Percentiles rank a stretch among this genome's conserved stretches.
These are phyloP conservation scores for Channa maculata DNA, from an alignment of 2,113 vertebrate species.

Conservation along the genomic window DNA sequence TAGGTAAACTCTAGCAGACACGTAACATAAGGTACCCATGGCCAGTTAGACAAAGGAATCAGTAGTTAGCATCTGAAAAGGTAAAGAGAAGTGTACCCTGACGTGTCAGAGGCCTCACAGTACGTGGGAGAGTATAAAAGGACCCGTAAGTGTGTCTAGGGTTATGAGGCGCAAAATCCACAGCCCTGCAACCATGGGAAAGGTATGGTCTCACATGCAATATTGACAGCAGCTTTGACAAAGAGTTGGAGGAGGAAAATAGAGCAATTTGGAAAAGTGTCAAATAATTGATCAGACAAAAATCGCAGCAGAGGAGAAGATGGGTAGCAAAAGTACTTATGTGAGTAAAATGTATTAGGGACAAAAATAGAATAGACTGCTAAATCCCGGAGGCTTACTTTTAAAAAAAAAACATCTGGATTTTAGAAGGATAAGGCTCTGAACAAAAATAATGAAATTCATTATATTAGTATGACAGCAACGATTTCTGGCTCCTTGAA, in stretches of 20 bases:
- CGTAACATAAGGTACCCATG: constrained; percentile 64
- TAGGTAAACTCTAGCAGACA: constrained; percentile 82
- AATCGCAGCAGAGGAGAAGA: neutral
- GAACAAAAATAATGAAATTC: too few relatives aligned
- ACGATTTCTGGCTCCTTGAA: neutral
- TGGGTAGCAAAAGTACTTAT: neutral
- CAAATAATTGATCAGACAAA: neutral
- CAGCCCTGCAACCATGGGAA: constrained; percentile 80
- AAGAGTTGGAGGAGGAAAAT: constrained; percentile 13
- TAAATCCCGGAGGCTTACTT: too few relatives aligned
- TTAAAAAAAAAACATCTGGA: too few relatives aligned
- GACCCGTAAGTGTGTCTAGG: constrained; percentile 24
- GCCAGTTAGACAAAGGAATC: constrained; percentile 68
- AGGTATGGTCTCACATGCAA: constrained; percentile 71
- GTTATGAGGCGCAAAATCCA: constrained; percentile 55
- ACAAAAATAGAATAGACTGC: neutral
- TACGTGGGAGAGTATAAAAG: constrained; percentile 78
- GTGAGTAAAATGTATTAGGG: neutral
- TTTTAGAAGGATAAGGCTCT: too few relatives aligned
- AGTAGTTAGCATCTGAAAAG: constrained; percentile 67
- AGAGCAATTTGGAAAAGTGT: constrained; percentile 2
- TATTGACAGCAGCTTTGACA: neutral
- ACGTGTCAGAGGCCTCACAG: constrained; percentile 65
- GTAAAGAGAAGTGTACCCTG: constrained; percentile 75
- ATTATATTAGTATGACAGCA: constrained; percentile 1